Evolutionary conservation across 2,888 invertebrate species (phyloP).

Genomic region (Leptopilina syphax): DNA sequence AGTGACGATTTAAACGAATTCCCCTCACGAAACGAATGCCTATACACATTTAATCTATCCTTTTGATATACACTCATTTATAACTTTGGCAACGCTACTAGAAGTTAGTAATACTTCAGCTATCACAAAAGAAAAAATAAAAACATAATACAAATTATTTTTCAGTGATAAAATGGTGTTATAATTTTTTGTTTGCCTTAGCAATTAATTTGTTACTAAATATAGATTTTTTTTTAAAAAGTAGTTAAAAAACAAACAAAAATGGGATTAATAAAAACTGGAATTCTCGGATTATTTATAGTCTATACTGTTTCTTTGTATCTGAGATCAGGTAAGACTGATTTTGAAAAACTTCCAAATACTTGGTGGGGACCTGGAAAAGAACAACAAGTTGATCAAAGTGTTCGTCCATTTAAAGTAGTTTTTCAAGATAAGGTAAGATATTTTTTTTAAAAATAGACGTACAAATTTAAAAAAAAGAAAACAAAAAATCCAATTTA

Average conservation of each 20-base stretch:
- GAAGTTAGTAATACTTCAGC: background rate
- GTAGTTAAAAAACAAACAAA: background rate
- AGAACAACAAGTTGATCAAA: slow-evolving; percentile 77
- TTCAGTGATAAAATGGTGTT: no score
- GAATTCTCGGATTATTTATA: slow-evolving; percentile 11
- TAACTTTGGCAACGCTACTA: background rate
- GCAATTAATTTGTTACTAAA: background rate
- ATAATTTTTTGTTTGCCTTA: background rate
- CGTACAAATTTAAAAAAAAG: no score
- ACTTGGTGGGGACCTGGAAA: slow-evolving; percentile 81
- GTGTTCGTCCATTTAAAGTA: slow-evolving; percentile 80
- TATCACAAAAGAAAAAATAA: background rate
- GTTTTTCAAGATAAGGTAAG: slow-evolving; percentile 81
- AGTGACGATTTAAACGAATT: background rate
- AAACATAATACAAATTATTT: no score
- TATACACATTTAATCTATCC: background rate
- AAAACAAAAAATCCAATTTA: no score
- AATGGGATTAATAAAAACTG: slow-evolving; percentile 29
- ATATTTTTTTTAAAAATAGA: background rate
- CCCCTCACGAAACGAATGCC: background rate
- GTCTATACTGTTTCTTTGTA: background rate
- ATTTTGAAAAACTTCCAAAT: slow-evolving; percentile 64
- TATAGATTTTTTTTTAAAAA: no score
- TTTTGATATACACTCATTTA: background rate
- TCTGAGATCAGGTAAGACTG: slow-evolving; percentile 12